These are phyloP conservation scores for Aphelinus certus DNA, from an alignment of 1,140 invertebrate species.

Conservation along the genomic window DNA sequence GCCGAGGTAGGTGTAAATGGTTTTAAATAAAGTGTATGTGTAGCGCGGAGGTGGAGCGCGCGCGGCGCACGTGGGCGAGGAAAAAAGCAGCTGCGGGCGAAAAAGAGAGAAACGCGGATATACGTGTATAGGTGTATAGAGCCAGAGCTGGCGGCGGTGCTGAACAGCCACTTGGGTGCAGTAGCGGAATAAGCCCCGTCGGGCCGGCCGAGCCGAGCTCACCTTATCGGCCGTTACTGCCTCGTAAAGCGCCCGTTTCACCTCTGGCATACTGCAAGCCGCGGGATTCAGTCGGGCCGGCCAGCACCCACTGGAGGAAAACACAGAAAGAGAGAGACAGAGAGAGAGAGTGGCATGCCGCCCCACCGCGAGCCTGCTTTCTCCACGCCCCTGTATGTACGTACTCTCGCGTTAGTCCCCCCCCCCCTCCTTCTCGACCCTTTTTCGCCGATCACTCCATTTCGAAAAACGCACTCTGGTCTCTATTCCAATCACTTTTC, in stretches of 20 bases:
- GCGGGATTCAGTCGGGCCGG: constrained; percentile 15
- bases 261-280: constrained; percentile 41
- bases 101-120: constrained; percentile 33
- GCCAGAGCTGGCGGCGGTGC: constrained; percentile 40
- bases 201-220: constrained; percentile 48
- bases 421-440: neutral
- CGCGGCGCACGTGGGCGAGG: constrained; percentile 20
- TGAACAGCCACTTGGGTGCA: constrained; percentile 65
- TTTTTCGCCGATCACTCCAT: constrained; percentile 19
- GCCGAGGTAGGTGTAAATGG: constrained; percentile 46
- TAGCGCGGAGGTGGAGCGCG: constrained; percentile 37
- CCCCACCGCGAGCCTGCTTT: no score
- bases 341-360: neutral
- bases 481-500: neutral
- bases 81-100: neutral
- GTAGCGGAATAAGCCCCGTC: constrained; percentile 60
- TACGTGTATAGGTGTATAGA: constrained; percentile 24
- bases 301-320: neutral
- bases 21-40: constrained; percentile 51
- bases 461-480: neutral
- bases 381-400: neutral
- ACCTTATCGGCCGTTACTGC: constrained; percentile 68
- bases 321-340: neutral
- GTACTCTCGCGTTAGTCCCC: neutral
- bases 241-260: constrained; percentile 64